Evolutionary conservation across 2,797 vertebrate species (phyloP).

Genomic region (Arrhamphus sclerolepis): DNA sequence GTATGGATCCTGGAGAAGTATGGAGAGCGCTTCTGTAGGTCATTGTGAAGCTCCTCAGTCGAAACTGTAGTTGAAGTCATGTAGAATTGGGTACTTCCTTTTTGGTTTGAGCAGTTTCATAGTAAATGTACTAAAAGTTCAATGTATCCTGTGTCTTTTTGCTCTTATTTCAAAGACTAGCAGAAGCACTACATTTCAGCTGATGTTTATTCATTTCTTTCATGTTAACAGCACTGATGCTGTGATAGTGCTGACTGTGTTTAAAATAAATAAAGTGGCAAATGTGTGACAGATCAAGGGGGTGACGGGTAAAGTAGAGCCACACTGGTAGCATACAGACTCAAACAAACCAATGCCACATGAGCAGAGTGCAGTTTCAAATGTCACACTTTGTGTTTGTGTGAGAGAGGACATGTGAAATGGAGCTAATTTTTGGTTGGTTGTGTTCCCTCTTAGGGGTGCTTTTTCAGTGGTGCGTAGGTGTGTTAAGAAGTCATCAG

Average conservation of each 20-base stretch:
- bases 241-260: conserved; percentile 37
- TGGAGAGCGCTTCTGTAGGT: conserved; percentile 39
- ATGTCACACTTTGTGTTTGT: conserved; percentile 44
- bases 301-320: neutral
- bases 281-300: neutral
- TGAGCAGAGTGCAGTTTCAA: conserved; percentile 44
- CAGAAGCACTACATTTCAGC: conserved; percentile 12
- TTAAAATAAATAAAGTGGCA: neutral
- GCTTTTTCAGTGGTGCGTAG: conserved; percentile 99
- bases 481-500: conserved; percentile 98
- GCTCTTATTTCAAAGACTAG: conserved; percentile 35
- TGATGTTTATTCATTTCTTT: conserved; percentile 23
- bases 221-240: conserved; percentile 9
- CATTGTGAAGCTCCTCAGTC: conserved; percentile 41
- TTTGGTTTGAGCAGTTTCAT: conserved; percentile 31
- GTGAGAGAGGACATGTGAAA: conserved; percentile 39
- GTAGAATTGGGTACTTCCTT: conserved; percentile 30
- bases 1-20: conserved; percentile 5
- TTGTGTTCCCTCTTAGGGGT: conserved; percentile 85
- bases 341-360: conserved; percentile 45
- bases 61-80: conserved; percentile 9
- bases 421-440: conserved; percentile 66
- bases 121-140: conserved; percentile 35
- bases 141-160: conserved; percentile 14
- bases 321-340: conserved; percentile 34